Percentiles rank a stretch among this genome's conserved stretches.
Conservation (phyloP, 2,797 vertebrate genomes). For the Bradypus variegatus region DNA sequence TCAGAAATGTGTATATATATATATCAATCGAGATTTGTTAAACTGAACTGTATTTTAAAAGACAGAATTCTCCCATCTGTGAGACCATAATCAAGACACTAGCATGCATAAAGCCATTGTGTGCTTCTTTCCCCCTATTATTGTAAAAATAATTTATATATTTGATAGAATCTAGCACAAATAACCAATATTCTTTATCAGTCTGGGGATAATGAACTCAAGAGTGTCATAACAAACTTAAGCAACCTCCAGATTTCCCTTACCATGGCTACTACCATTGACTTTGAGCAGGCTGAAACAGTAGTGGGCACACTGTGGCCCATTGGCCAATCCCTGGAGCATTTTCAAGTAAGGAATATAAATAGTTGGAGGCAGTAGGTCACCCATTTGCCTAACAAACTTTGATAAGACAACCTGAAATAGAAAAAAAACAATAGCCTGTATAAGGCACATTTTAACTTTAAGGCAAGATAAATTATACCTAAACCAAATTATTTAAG, state of each 20-base stretch:
- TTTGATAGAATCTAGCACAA: not conserved
- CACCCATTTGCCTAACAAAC: conserved; percentile 99
- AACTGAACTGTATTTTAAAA: conserved; percentile 32
- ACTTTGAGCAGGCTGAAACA: conserved; percentile 96
- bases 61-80: not conserved
- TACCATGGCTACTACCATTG: conserved; percentile 94
- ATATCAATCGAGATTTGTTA: conserved; percentile 12
- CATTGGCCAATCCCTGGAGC: conserved; percentile 91
- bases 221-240: not conserved
- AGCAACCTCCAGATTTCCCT: conserved; percentile 59
- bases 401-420: conserved; percentile 95
- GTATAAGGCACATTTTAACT: conserved; percentile 18
- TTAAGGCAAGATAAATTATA: conserved; percentile 36
- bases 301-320: conserved; percentile 95
- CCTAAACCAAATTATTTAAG: conserved; percentile 47
- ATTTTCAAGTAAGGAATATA: conserved; percentile 96
- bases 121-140: not conserved
- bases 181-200: not conserved
- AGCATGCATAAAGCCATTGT: not conserved
- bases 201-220: not conserved
- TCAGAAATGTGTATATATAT: not conserved
- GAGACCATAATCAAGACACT: not conserved
- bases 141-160: not conserved
- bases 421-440: conserved; percentile 51
- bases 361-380: conserved; percentile 92